Evolutionary conservation across 2,888 invertebrate species (phyloP), one percentile per base, ranked within the genome.

Genomic region (Epinotia ramella): DNA sequence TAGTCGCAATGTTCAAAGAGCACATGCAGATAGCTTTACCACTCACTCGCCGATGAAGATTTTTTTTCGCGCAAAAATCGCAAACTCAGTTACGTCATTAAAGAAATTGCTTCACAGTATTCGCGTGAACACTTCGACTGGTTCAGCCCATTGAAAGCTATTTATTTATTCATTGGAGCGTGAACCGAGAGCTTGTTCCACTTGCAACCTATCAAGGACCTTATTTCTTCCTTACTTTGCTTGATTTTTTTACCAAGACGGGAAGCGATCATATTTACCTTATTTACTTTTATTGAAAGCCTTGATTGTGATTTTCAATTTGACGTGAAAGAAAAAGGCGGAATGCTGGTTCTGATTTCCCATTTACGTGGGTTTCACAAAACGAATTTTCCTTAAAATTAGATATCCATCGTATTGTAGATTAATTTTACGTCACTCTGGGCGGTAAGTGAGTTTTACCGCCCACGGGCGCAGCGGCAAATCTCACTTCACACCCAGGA

Each of bases 81-180:
- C 70, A 71, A 73, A 73, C 71, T 78, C 69, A 76, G 77, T 77
- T 65, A 76, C 68, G 75, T 76, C 78, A 78, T 78, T 81, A 77
- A 78, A 77, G 59, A 73, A 78, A 79, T 78, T 79, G 77, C 73
- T 78, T 73, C 73, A 74, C 77, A 77, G 72, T 73, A 77, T 77
- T 78, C 79, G 78, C 77, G 76, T 77, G 76, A 79, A 78, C 76
- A 67, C 79, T 72, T 40, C 73, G 73, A 63, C 69, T 76, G 73
- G 76, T 71, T 84, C 82, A 79, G 78, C 81, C 83, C 81, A 82
- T 82, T 83, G 83, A 83, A 83, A 86, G 90, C 88, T 89, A 91
- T 92, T 91, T 90, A 90, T 90, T 90, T 88, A 91, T 91, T 90
- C 91, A 91, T 82, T 88, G 89, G 86, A 81, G 86, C 87, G 89